Base-by-base conservation (phyloP, 2,113 vertebrate genomes). In the Esox niger region DNA sequence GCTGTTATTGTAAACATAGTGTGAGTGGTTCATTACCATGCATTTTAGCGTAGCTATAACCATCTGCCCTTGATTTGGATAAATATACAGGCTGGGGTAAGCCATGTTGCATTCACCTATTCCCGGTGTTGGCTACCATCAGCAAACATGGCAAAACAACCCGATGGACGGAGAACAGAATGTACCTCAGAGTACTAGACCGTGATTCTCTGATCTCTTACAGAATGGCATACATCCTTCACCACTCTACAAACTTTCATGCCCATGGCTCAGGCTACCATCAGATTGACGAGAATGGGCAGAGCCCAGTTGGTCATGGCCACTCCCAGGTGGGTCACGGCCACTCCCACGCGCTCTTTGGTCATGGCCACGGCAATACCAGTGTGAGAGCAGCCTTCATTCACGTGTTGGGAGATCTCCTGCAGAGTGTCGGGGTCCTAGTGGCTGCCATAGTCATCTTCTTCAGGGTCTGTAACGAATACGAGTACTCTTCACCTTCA, bases 201-300 rank as follows among this genome's bases (percentile, higher is more conserved):
- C 8, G n/a, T 23, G 4, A 52, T 23, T n/a, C 47, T 21, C n/a
- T 47, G 4, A 9, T 21, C 11, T n/a, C 13, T 25, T 60, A 23
- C 84, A 99, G 97, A 73, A 98, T 99, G 97, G 96, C 94, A 69
- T 96, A 95, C 83, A 94, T 98, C 85, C 94, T 99, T 60, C 96
- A 95, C 71, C 96, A 98, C 77, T 93, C 96, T 3, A 93, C 93
- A 2, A 82, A 85, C 0, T 76, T 91, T 76, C 95, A 95, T 11
- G 76, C 84, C 38, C 92, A 91, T n/a, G 81, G 93, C 32, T n/a
- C 91, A 2, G 94, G 93, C 1, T 96, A 98, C 5, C 93, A 95
- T 62, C 93, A 91, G 38, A 94, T 98, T 8, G 94, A 93, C 23
- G 94, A 95, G 73, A 82, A 84, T 20, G 88, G 88, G 2, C 88